These are phyloP conservation scores for Clanis bilineata DNA, from an alignment of 2,888 invertebrate genomes.

Conservation along the genomic window DNA sequence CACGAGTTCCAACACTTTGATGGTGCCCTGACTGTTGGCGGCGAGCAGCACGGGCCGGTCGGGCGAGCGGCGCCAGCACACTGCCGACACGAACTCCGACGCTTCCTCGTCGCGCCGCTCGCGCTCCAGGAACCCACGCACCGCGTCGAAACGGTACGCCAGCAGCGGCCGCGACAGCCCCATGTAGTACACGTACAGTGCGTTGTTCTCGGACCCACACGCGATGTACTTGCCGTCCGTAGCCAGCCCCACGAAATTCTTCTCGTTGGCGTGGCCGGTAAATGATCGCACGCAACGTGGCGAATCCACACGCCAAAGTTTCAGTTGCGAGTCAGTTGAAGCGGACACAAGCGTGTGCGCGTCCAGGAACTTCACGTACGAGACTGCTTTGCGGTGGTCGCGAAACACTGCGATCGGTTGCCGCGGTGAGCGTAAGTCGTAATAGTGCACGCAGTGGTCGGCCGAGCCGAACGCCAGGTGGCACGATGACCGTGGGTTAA, in stretches of 20 bases:
- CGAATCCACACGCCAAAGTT: conserved; percentile 92
- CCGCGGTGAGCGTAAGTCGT: conserved; percentile 93
- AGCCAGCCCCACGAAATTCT: conserved; percentile 97
- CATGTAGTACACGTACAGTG: conserved; percentile 95
- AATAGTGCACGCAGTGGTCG: conserved; percentile 98
- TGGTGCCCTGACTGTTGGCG: conserved; percentile 96
- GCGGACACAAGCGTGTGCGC: conserved; percentile 91
- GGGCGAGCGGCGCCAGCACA: conserved; percentile 94
- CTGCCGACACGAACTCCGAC: conserved; percentile 97
- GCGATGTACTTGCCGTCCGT: conserved; percentile 95
- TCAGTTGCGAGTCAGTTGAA: conserved; percentile 83
- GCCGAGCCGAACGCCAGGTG: conserved; percentile 98
- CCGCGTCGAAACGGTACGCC: conserved; percentile 93
- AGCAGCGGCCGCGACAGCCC: conserved; percentile 93
- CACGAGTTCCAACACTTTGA: conserved; percentile 92
- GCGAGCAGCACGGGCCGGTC: conserved; percentile 90
- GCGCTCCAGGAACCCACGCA: conserved; percentile 89
- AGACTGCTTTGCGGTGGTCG: conserved; percentile 96
- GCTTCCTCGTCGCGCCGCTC: conserved; percentile 92
- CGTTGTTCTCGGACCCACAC: conserved; percentile 97
- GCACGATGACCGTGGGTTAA: conserved; percentile 85
- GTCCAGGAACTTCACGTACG: conserved; percentile 96
- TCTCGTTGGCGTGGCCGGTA: conserved; percentile 96
- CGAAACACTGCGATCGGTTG: conserved; percentile 91
- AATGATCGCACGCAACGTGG: conserved; percentile 92